Base-by-base conservation (phyloP, 2,888 invertebrate species). In the Sarcophaga variegata region DNA sequence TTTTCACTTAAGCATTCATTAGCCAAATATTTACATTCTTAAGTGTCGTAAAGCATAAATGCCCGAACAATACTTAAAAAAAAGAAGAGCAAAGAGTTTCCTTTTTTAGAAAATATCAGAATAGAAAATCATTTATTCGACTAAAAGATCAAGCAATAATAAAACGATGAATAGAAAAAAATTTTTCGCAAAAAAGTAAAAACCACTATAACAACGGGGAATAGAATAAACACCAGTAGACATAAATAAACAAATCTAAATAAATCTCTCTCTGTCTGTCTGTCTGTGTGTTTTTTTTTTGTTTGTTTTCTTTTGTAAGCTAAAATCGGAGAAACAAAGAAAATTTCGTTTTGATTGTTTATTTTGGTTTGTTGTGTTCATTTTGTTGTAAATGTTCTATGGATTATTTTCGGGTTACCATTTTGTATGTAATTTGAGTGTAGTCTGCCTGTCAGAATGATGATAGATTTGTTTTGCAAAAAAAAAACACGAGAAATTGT, bases 401-500 rank as follows among this genome's bases (percentile, higher is more conserved):
- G 37, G 37, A 37, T 78, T 25, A 6, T 59, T 20, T 67, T 67
- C 14, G 45, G 60, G 22, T 69, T 47, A 64, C n/a, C 45, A 70
- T 37, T 82, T 64, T 20, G 22, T 63, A 20, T 80, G 70, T 81
- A 77, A 83, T 83, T 86, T 81, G 76, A 69, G 77, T 78, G 70
- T 81, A 72, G 78, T 83, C 83, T 83, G 78, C 83, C 62, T 81
- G 75, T 87, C 87, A 87, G 74, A 87, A 67, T 66, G 70, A 78
- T 84, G 81, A 81, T 83, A 87, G 77, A 81, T 81, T 78, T 74
- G 74, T 86, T 79, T 74, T 27, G 62, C 14, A 37, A 75, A 76
- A 64, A 54, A 74, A 75, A 64, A 49, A 20, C 12, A 27, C 20
- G 17, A 54, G 3, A 54, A 67, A 81, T 59, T 47, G 22, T 47